These are phyloP conservation scores for Tetragnatha montana DNA, from an alignment of 2,888 invertebrate genomes.

Conservation along the genomic window DNA sequence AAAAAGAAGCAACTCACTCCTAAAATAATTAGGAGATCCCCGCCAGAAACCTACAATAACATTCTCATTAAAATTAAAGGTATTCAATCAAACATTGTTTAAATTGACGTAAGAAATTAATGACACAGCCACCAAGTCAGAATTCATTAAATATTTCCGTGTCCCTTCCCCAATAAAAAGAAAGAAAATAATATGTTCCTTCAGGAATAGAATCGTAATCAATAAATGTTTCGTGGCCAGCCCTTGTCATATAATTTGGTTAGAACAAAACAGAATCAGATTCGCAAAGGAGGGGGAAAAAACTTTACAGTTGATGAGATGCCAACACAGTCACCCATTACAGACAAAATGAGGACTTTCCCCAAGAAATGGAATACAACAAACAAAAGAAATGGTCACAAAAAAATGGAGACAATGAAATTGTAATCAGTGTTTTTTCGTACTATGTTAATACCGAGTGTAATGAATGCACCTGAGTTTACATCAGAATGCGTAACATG, in stretches of 20 bases:
- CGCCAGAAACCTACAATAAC: neutral
- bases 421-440: neutral
- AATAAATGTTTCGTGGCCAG: neutral
- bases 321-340: neutral
- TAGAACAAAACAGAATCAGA: neutral
- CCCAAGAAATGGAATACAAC: neutral
- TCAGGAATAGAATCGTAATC: neutral
- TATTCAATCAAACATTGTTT: neutral
- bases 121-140: neutral
- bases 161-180: neutral
- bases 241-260: neutral
- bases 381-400: neutral
- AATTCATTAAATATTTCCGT: neutral
- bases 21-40: neutral
- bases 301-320: neutral
- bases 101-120: neutral
- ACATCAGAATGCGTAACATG: too few relatives aligned
- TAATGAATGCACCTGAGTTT: neutral
- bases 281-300: neutral
- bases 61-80: neutral
- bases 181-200: neutral
- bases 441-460: neutral
- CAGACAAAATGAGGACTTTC: neutral
- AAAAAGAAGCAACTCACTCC: too few relatives aligned
- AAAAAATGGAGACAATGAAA: neutral